Percentiles rank a stretch among this genome's conserved stretches.
These are phyloP conservation scores for Ammodytes marinus DNA, from an alignment of 2,113 vertebrate species.

Conservation along the genomic window DNA sequence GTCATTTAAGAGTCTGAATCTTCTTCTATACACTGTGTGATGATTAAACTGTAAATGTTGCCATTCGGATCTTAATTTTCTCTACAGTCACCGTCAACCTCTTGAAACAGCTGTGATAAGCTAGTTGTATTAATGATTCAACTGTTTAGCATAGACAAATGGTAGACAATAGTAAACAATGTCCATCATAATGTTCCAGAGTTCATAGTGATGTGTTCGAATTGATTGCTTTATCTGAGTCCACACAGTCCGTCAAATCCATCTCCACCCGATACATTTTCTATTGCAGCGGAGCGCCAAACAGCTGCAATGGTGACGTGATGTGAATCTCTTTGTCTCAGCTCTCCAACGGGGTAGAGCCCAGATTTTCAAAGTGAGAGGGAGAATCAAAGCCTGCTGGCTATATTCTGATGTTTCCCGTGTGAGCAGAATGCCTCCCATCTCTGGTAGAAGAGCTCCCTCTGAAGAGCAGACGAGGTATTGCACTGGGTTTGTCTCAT, in stretches of 20 bases:
- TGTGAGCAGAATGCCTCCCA: not conserved
- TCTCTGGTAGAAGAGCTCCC: conserved; percentile 37
- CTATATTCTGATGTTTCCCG: not conserved
- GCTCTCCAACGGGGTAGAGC: not conserved
- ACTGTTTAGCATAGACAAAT: too few species aligned
- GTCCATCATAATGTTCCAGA: not conserved
- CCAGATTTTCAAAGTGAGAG: not conserved
- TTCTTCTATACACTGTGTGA: not conserved
- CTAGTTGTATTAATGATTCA: too few species aligned
- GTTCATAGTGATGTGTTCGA: not conserved
- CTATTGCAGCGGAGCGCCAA: conserved; percentile 17
- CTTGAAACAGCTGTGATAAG: not conserved
- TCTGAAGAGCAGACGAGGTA: conserved; percentile 46
- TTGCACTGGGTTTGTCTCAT: not conserved
- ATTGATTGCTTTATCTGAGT: not conserved
- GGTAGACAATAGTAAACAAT: not conserved
- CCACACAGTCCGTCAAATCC: not conserved
- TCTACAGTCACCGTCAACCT: not conserved
- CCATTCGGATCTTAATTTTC: not conserved
- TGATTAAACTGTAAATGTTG: not conserved
- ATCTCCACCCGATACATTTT: conserved; percentile 3
- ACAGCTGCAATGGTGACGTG: conserved; percentile 63
- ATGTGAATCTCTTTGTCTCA: conserved; percentile 57
- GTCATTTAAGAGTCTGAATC: not conserved
- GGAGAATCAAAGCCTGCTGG: conserved; percentile 15